phyloP scores from a whole-genome alignment of 2,797 vertebrate species.

The Tragelaphus oryx region DNA sequence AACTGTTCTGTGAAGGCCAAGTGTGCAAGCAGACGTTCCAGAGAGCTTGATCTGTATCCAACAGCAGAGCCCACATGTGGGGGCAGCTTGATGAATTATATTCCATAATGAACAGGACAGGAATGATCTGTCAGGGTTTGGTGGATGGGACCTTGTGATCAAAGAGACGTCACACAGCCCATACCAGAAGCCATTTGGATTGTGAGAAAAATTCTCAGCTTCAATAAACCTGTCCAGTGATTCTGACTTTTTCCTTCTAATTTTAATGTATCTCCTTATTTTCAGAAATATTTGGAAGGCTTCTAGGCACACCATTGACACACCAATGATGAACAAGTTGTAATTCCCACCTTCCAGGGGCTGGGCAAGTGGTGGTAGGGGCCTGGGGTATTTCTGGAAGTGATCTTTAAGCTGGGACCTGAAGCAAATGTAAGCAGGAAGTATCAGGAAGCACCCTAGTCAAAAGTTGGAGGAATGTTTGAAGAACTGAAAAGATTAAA shows the following conservation, averaged over 20 bases:
- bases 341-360: background rate
- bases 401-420: background rate
- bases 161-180: background rate
- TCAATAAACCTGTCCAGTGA: slow-evolving; percentile 15
- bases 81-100: background rate
- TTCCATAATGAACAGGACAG: background rate
- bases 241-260: background rate
- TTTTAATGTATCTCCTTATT: background rate
- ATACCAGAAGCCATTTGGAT: background rate
- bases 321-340: background rate
- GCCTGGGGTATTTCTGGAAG: background rate
- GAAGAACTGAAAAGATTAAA: background rate
- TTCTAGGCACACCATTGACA: background rate
- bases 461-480: background rate
- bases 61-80: background rate
- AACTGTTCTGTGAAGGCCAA: slow-evolving; percentile 90
- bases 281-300: background rate
- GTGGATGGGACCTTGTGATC: background rate
- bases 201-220: background rate
- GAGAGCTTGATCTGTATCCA: slow-evolving; percentile 59
- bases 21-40: slow-evolving; percentile 90
- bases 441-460: background rate
- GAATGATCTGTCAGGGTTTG: background rate
- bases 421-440: background rate
- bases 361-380: background rate